phyloP scores from a whole-genome alignment of 2,888 invertebrate species.

The Archaeoteleia sp. region DNA sequence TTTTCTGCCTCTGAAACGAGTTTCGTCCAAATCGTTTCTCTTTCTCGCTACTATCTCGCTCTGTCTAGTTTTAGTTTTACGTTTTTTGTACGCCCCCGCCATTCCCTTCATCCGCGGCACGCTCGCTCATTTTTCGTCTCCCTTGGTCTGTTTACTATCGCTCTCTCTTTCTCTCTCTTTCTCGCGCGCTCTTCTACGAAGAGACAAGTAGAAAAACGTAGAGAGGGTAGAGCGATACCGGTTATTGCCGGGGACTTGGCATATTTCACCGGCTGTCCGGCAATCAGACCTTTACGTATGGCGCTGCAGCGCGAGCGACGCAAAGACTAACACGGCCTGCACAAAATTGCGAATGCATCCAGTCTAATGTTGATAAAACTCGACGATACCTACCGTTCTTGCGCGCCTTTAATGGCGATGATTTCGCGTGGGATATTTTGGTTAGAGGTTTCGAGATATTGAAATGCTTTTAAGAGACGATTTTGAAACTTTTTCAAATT shows the following conservation, averaged over 20 bases:
- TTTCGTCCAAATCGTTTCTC: too few relatives aligned
- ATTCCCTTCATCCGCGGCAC: constrained; percentile 5
- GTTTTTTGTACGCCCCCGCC: constrained; percentile 19
- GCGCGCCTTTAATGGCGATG: too few relatives aligned
- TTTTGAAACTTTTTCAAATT: too few relatives aligned
- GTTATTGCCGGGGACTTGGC: constrained; percentile 69
- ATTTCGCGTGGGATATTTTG: too few relatives aligned
- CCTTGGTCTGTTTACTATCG: not conserved
- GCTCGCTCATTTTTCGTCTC: constrained; percentile 10
- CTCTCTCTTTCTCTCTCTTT: constrained; percentile 13
- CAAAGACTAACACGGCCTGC: constrained; percentile 31
- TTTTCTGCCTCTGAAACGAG: too few relatives aligned
- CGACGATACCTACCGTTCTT: too few relatives aligned
- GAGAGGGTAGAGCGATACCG: constrained; percentile 65
- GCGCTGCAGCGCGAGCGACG: constrained; percentile 27
- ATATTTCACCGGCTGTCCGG: constrained; percentile 67
- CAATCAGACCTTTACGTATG: constrained; percentile 63
- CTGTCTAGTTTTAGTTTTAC: constrained; percentile 27
- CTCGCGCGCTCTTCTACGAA: constrained; percentile 19
- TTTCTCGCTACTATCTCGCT: constrained; percentile 3
- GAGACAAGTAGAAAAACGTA: constrained; percentile 56
- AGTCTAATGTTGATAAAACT: too few relatives aligned
- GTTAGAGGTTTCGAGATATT: too few relatives aligned
- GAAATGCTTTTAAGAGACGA: too few relatives aligned
- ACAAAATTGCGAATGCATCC: too few relatives aligned